These are phyloP conservation scores for Cryptoleucopteryx plumbea DNA, from an alignment of 2,113 vertebrate species.

Conservation along the genomic window DNA sequence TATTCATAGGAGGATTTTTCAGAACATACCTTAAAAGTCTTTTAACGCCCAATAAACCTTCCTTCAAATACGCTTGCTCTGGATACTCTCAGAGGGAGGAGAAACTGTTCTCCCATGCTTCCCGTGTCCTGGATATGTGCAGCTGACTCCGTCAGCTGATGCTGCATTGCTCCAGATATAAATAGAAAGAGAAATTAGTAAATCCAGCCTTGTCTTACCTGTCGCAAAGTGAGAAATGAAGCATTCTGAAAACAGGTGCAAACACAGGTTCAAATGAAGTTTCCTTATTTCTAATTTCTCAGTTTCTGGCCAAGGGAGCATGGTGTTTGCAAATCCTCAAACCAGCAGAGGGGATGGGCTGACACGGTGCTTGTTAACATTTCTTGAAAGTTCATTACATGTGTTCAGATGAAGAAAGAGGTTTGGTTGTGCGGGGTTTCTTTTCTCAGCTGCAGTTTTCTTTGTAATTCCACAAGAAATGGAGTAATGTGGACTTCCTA, in stretches of 20 bases:
- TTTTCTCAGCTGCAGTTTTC: not conserved
- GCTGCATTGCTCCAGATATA: not conserved
- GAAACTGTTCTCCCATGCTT: not conserved
- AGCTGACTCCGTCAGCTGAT: not conserved
- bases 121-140: not conserved
- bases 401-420: not conserved
- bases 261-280: not conserved
- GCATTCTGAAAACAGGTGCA: not conserved
- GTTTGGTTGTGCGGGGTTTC: not conserved
- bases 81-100: not conserved
- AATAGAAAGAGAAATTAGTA: not conserved
- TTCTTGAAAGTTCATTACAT: not conserved
- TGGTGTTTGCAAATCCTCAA: not conserved
- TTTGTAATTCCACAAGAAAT: not conserved
- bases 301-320: not conserved
- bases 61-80: not conserved
- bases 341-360: not conserved
- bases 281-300: not conserved
- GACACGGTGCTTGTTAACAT: not conserved
- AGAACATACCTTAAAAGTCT: not conserved
- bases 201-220: not conserved
- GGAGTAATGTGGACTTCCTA: not conserved
- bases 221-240: not conserved
- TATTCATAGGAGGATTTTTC: not conserved
- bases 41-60: not conserved